Base-by-base conservation (phyloP, 1,140 invertebrate species). In the Cydia amplana region DNA sequence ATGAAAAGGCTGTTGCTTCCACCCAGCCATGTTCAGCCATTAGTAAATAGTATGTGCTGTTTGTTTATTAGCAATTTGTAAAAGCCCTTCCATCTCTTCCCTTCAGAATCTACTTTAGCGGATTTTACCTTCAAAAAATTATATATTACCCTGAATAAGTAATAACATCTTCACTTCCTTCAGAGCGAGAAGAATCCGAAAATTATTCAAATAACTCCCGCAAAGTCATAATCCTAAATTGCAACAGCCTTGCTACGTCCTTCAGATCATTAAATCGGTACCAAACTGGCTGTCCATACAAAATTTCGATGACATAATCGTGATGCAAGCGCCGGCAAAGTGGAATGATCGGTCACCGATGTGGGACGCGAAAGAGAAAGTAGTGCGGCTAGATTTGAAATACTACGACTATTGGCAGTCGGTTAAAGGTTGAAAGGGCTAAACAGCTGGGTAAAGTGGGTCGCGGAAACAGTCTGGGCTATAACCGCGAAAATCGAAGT, bases 361-460 rank as follows among this genome's bases (percentile, higher is more conserved):
- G 82, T 88, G 82, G 87, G 82, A 81, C 88, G 78, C 77, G 65
- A 79, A 76, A 84, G 88, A 87, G 88, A 90, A 90, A 90, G 87
- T 88, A 67, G 86, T 80, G 83, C 88, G 83, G 36, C 65, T 70
- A 70, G 65, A 70, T 70, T 10, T 10, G 36, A 70, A 36, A 70
- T 70, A 43, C 65, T 36, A 36, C 7, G 64, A 65, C 65, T 70
- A 70, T 70, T 32, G 28, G 65, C 49, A 51, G 6, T 18, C 6
- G 16, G 49, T 0, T 18, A 51, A 55, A 23, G 55, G 55, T 60
- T 23, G 20, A 4, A 5, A 60, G 20, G 55, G 55, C 55, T 60
- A 9, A 23, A n/a, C n/a, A n/a, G n/a, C n/a, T 16, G 18, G 49
- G 6, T 10, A 23, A 60, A 60, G 20, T 60, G 32, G n/a, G 18